phyloP scores from a whole-genome alignment of 2,888 invertebrate species.

The Pecten maximus region DNA sequence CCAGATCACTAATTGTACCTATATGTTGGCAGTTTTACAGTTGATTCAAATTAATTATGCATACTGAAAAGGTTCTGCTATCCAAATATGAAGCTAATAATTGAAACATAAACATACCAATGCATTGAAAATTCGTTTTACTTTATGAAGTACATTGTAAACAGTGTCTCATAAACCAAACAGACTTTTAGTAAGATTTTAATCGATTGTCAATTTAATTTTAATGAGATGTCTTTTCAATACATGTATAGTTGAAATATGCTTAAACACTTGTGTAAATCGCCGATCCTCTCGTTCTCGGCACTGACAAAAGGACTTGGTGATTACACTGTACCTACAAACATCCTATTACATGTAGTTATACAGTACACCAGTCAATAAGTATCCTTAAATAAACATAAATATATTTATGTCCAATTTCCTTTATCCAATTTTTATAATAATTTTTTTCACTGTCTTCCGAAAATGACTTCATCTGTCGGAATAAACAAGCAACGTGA shows the following conservation, averaged over 20 bases:
- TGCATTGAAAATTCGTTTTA: not conserved
- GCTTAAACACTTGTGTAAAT: not conserved
- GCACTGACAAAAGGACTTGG: not conserved
- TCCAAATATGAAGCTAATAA: not conserved
- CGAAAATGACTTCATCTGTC: not conserved
- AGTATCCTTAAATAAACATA: not conserved
- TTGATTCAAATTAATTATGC: not conserved
- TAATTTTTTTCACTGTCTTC: not conserved
- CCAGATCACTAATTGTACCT: no score
- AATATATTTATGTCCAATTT: not conserved
- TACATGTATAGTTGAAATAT: not conserved
- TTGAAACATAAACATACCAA: not conserved
- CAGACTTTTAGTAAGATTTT: not conserved
- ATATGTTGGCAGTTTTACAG: no score
- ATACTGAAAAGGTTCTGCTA: not conserved
- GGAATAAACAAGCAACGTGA: not conserved
- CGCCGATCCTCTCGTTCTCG: not conserved
- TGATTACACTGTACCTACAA: not conserved
- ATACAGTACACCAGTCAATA: not conserved
- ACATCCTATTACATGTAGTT: not conserved
- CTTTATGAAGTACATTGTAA: not conserved
- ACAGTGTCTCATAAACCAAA: not conserved
- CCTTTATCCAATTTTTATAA: not conserved
- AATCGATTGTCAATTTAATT: not conserved
- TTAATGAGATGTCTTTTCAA: not conserved